phyloP scores from a whole-genome alignment of 2,888 invertebrate genomes.

The Aspidapion aeneum region DNA sequence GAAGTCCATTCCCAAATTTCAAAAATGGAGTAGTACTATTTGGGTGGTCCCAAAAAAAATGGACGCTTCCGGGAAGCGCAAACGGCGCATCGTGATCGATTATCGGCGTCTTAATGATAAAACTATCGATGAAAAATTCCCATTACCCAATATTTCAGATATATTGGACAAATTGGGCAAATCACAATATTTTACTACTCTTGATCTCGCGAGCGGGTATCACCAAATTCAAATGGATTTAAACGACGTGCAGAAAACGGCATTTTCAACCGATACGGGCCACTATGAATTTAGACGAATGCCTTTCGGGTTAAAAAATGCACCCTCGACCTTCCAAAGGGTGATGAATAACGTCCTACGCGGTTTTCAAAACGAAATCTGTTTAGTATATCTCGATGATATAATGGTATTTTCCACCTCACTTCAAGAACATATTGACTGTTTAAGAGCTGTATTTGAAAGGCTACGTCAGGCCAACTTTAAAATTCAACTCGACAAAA shows the following conservation, averaged over 20 bases:
- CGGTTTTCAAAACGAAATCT: not conserved
- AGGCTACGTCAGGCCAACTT: not conserved
- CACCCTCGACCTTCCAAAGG: not conserved
- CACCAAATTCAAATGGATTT: not conserved
- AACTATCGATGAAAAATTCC: conserved; percentile 4
- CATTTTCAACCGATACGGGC: not conserved
- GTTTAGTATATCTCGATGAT: conserved; percentile 1
- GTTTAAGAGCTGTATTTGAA: not conserved
- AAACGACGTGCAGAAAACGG: conserved; percentile 1
- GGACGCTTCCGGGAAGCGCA: conserved; percentile 2
- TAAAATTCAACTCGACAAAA: not conserved
- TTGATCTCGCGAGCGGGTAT: not conserved
- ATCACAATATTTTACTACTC: not conserved
- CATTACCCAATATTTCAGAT: conserved; percentile 2
- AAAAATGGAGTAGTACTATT: not conserved
- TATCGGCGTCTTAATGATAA: not conserved
- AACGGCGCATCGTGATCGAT: conserved; percentile 1
- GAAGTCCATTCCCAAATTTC: conserved; percentile 3
- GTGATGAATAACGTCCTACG: conserved; percentile 1
- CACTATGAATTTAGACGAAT: not conserved
- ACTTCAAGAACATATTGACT: not conserved
- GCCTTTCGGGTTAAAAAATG: not conserved
- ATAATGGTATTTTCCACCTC: not conserved
- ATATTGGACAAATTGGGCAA: conserved; percentile 1
- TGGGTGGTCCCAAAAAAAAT: not conserved